These are phyloP conservation scores for Macroramphosus scolopax DNA, from an alignment of 2,797 vertebrate genomes.

Conservation along the genomic window DNA sequence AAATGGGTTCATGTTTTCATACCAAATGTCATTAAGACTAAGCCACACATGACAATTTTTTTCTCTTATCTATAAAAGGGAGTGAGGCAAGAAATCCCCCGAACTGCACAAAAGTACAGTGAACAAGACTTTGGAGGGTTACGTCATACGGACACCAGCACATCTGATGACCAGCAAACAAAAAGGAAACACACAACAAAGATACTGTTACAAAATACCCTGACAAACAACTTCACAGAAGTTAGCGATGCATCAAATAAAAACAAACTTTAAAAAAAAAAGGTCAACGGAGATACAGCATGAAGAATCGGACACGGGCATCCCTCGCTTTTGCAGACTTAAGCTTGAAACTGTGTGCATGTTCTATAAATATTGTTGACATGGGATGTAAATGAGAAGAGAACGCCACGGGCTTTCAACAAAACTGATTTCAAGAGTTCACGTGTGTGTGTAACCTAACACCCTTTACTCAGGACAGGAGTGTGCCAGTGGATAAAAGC, in stretches of 20 bases:
- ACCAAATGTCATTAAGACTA: conserved; percentile 18
- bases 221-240: conserved; percentile 98
- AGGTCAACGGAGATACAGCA: conserved; percentile 17
- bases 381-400: conserved; percentile 24
- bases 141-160: conserved; percentile 3
- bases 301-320: conserved; percentile 36
- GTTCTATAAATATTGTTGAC: conserved; percentile 21
- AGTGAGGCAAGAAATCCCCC: conserved; percentile 23
- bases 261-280: conserved; percentile 16
- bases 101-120: too few species aligned
- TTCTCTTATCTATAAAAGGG: conserved; percentile 35
- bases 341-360: conserved; percentile 23
- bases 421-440: conserved; percentile 27
- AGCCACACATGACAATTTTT: too few species aligned
- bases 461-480: too few species aligned
- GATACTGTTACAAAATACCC: conserved; percentile 87
- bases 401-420: conserved; percentile 6
- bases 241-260: conserved; percentile 81
- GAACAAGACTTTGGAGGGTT: conserved; percentile 25
- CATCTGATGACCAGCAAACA: conserved; percentile 24
- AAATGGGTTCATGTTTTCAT: conserved; percentile 12
- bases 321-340: conserved; percentile 17
- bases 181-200: conserved; percentile 71
- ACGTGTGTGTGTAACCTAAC: too few species aligned
- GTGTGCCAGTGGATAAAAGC: conserved; percentile 6